Base-by-base conservation (phyloP, 2,113 vertebrate species). In the Python bivittatus region DNA sequence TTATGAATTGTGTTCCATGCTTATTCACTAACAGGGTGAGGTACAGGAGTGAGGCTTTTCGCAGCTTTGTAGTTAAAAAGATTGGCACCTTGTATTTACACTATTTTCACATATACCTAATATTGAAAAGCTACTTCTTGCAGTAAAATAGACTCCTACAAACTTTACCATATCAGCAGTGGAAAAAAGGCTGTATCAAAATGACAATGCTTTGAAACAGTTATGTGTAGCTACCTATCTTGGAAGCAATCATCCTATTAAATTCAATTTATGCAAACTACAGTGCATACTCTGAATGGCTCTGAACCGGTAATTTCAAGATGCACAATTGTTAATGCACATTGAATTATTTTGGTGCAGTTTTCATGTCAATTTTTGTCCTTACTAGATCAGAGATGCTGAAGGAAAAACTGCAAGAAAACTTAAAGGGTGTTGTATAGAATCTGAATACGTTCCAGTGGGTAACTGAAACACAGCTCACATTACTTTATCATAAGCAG, bases 1-100 rank as follows among this genome's bases (percentile, higher is more conserved):
- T 96, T 97, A 96, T 96, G 97, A 96, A 97, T 96, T 90, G 95
- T 53, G 95, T 97, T 95, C 96, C 95, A 97, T 97, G 96, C 94
- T 98, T 97, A 94, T 96, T 97, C 93, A 60, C 93, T 88, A 95
- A 88, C 85, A 91, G 92, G 86, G 91, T 92, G 94, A 94, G 64
- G n/a, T 92, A 44, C 2, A 86, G 93, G 93, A 94, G 52, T 58
- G 48, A 87, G 95, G 91, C 93, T 86, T 15, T 60, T 90, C 11
- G 2, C 85, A 96, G 93, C 90, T 91, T 89, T 89, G 72, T 33
- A 86, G 94, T 92, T 27, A 0, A 86, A 56, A 91, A 88, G 86
- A 64, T 83, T 1, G 88, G 88, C 88, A 90, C 89, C 88, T 4
- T 95, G 60, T 94, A 86, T 93, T 88, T 88, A 96, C 90, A 89